phyloP scores from a whole-genome alignment of 92 coral and sea anemone genomes.

The Palythoa caribaeorum region DNA sequence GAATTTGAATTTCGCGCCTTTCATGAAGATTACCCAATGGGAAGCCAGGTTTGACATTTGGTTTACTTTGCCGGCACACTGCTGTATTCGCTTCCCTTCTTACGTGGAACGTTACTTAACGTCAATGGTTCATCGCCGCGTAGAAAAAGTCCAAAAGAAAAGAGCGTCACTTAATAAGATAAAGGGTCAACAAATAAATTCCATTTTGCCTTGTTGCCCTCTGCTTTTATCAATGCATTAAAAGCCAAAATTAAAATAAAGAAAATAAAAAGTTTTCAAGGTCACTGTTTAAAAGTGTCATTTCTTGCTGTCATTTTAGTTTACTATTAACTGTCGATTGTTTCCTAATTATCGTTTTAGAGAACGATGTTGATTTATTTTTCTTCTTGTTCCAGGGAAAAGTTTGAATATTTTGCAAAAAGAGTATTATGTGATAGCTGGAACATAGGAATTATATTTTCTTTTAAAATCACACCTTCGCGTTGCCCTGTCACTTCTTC shows the following conservation, averaged over 20 bases:
- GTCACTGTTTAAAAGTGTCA: neutral
- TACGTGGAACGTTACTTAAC: no score
- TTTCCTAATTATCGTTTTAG: neutral
- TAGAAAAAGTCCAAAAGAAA: slow-evolving; percentile 60
- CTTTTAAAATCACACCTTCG: neutral
- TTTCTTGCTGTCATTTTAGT: neutral
- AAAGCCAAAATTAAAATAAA: no score
- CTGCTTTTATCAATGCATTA: neutral
- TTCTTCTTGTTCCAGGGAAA: neutral
- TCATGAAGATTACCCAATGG: no score
- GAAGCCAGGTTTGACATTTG: no score
- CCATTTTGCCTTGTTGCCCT: neutral
- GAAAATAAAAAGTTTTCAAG: no score
- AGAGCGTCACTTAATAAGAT: slow-evolving; percentile 20
- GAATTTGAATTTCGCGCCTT: no score
- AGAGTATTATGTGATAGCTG: neutral
- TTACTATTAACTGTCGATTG: neutral
- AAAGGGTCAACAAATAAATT: neutral
- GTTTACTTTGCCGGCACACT: no score
- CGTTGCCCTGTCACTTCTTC: neutral
- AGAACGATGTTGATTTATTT: neutral
- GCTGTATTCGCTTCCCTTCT: no score
- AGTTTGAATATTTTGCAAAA: neutral
- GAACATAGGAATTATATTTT: neutral
- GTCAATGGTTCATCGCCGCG: slow-evolving; percentile 44